Base-by-base conservation (phyloP, 2,797 vertebrate species). In the Pseudochromis fuscus region DNA sequence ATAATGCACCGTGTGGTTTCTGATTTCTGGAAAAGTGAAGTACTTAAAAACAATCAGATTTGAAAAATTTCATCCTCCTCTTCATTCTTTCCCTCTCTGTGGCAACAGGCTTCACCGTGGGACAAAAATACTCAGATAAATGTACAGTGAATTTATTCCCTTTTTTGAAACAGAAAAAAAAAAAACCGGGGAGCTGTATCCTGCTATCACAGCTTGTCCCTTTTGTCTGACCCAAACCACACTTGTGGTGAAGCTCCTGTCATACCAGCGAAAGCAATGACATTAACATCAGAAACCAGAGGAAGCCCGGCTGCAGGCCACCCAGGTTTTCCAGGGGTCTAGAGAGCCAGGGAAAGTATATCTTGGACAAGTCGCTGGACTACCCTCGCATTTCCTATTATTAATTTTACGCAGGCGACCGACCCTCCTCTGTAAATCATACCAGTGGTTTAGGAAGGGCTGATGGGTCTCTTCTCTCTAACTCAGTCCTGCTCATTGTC, bases 201-300 rank as follows among this genome's bases (percentile, higher is more conserved):
- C 79, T 84, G 81, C 75, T 75, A 81, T 90, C 89, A 67, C 82
- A 79, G 77, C 87, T 86, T 63, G 84, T 76, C 84, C 73, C 82
- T 83, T 89, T 83, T 78, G 87, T 90, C 87, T 83, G 75, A 87
- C 85, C 90, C 69, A 79, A 92, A 90, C 86, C 87, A 72, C 46
- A 67, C 50, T 83, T 90, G 91, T 76, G 90, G 92, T 83, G 55
- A 58, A 78, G 84, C 85, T 87, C 73, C 81, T 89, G 86, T 90
- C 89, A 86, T 86, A 85, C 70, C 72, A 85, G 85, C 74, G 52
- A 84, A 89, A 90, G 91, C 89, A 93, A 93, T 84, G 90, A 90
- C 91, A 94, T 93, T 93, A 92, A 91, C 88, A 91, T 93, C 51
- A 86, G 88, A 94, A 91, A 94, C 89, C 90, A 91, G 76, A 93